These are phyloP conservation scores for Megastigmus dorsalis DNA, from an alignment of 2,888 invertebrate species.

Conservation along the genomic window DNA sequence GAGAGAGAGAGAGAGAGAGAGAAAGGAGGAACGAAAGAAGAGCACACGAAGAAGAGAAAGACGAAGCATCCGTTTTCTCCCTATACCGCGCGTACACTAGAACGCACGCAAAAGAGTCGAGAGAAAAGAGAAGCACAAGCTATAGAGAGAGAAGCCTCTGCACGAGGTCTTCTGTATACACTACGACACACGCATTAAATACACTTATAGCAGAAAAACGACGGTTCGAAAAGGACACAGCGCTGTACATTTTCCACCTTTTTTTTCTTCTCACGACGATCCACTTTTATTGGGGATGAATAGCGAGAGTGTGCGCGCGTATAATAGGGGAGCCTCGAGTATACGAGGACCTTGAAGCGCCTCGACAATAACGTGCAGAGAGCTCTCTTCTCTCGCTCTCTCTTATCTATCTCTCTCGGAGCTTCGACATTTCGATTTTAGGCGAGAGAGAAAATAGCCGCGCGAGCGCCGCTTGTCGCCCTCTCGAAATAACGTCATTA, in stretches of 20 bases:
- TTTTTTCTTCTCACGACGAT: neutral
- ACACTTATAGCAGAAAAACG: too few species aligned
- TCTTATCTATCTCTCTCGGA: neutral
- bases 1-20: neutral
- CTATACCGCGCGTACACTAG: too few species aligned
- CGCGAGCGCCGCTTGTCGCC: neutral
- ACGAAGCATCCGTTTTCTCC: too few species aligned
- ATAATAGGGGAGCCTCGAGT: neutral
- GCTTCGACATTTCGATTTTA: neutral
- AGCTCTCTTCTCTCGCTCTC: neutral
- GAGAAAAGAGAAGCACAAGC: neutral
- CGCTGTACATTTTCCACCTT: neutral
- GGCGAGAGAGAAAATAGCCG: neutral
- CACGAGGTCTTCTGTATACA: slow-evolving; percentile 17
- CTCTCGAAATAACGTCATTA: slow-evolving; percentile 23
- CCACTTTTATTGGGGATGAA: too few species aligned
- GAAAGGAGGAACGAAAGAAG: neutral
- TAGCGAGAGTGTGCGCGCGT: too few species aligned
- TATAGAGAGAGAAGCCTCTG: slow-evolving; percentile 4
- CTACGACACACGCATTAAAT: neutral
- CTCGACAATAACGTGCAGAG: neutral
- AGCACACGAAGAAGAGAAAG: slow-evolving; percentile 7
- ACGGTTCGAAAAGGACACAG: too few species aligned
- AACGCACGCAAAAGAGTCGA: too few species aligned
- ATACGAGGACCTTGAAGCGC: neutral